Evolutionary conservation across 92 coral and sea anemone genomes (phyloP).

Genomic region (Epizoanthus ramosus): DNA sequence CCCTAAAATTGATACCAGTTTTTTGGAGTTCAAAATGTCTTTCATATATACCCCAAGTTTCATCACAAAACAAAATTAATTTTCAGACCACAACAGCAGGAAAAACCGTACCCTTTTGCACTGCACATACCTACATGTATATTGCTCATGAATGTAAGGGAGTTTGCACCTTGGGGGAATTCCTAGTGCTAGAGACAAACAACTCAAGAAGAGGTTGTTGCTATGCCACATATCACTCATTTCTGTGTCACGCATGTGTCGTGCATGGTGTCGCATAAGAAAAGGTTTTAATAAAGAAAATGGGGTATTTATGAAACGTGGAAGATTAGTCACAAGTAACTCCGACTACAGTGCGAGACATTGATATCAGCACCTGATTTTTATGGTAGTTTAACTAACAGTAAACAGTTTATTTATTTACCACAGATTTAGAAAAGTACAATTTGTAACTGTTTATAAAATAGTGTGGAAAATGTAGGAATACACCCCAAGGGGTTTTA

Average conservation of each 20-base stretch:
- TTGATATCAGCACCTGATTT: not conserved
- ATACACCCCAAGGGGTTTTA: not conserved
- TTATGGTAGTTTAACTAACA: not conserved
- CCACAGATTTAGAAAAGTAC: not conserved
- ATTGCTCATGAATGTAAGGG: not conserved
- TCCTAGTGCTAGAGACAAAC: not conserved
- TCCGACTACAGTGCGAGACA: not conserved
- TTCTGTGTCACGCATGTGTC: not conserved
- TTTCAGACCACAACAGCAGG: too few species aligned
- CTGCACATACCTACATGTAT: not conserved
- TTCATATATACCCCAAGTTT: too few species aligned
- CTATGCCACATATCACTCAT: not conserved
- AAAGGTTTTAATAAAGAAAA: too few species aligned
- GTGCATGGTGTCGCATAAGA: too few species aligned
- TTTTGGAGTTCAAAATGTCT: too few species aligned
- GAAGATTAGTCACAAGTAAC: not conserved
- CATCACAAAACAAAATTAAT: too few species aligned
- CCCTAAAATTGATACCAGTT: too few species aligned
- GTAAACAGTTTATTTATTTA: not conserved
- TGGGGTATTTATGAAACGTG: not conserved
- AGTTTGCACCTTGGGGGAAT: not conserved
- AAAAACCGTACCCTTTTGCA: not conserved
- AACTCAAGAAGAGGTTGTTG: slow-evolving; percentile 1
- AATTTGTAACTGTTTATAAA: not conserved
- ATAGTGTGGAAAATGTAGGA: too few species aligned